These are phyloP conservation scores for Cynopterus brachyotis DNA, from an alignment of 2,113 vertebrate species.

Conservation along the genomic window DNA sequence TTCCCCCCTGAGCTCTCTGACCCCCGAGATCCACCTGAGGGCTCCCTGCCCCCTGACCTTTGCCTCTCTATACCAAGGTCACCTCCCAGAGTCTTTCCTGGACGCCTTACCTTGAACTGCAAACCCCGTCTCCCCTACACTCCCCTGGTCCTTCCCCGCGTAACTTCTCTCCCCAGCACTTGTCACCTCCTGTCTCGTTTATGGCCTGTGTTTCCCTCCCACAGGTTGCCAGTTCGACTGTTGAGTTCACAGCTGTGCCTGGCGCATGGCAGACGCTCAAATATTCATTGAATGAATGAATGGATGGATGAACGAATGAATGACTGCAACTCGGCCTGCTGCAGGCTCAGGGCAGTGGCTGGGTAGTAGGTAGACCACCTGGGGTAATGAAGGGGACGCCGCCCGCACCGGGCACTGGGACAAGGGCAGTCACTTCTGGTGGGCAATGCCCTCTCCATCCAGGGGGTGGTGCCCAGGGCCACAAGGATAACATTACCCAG, in stretches of 20 bases:
- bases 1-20: neutral
- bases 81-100: neutral
- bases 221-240: neutral
- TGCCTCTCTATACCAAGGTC: neutral
- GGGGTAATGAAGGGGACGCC: rapidly evolving
- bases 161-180: rapidly evolving
- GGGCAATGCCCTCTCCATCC: neutral
- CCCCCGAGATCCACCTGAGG: too few relatives aligned
- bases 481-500: neutral
- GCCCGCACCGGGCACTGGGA: neutral
- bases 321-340: neutral
- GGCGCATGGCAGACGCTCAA: neutral
- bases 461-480: neutral
- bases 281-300: neutral
- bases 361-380: rapidly evolving
- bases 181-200: neutral
- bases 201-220: neutral
- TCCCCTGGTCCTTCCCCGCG: rapidly evolving
- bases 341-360: neutral
- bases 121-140: too few relatives aligned
- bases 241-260: neutral
- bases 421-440: neutral
- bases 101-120: rapidly evolving
- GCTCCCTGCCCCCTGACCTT: neutral
- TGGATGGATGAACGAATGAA: neutral